phyloP scores from a whole-genome alignment of 2,113 vertebrate genomes.

The Neogobius melanostomus region DNA sequence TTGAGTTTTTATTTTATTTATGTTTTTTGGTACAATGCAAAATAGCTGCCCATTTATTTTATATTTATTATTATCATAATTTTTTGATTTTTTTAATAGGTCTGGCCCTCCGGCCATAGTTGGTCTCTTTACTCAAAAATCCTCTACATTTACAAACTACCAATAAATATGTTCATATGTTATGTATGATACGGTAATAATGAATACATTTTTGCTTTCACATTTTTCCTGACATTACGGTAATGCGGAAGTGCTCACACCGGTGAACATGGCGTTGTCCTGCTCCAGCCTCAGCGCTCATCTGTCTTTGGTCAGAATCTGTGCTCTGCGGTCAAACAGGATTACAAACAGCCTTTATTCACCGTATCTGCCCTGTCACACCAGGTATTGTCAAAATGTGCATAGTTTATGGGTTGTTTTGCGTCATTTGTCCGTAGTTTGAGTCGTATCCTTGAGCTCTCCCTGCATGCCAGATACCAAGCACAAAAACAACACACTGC shows the following conservation, averaged over 20 bases:
- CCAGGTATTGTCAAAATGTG: conserved; percentile 50
- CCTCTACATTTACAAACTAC: no score
- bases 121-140: no score
- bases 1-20: no score
- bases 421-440: background rate
- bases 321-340: conserved; percentile 40
- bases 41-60: no score
- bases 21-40: no score
- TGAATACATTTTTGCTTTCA: background rate
- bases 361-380: conserved; percentile 19
- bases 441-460: conserved; percentile 28
- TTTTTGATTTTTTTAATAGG: no score
- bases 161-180: no score
- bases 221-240: conserved; percentile 29
- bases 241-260: conserved; percentile 1
- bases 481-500: background rate
- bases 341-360: conserved; percentile 30
- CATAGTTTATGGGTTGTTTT: accelerated
- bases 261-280: conserved; percentile 74
- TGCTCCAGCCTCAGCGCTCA: conserved; percentile 39
- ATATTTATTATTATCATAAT: no score
- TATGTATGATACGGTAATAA: conserved; percentile 42
- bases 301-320: conserved; percentile 56
- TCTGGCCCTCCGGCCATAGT: no score
- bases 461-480: background rate